Evolutionary conservation across 2,113 vertebrate species (phyloP).

Genomic region (Myrmophylax atrothorax): DNA sequence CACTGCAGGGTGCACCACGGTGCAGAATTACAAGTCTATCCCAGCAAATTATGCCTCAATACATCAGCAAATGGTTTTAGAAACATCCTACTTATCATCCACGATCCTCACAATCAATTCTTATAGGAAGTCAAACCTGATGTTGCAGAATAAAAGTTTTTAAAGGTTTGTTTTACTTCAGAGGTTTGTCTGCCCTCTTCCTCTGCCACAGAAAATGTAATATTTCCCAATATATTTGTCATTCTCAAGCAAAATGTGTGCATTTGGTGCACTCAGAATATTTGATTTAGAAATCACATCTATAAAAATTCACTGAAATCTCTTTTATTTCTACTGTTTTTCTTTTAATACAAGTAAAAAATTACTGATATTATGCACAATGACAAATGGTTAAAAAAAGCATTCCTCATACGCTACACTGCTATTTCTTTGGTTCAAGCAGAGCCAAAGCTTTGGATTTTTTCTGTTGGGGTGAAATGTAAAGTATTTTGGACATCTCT

Average conservation of each 20-base stretch:
- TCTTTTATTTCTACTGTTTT: neutral
- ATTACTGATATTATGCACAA: neutral
- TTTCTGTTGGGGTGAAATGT: neutral
- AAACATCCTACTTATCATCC: neutral
- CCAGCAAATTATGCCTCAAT: neutral
- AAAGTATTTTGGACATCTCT: neutral
- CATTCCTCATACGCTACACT: neutral
- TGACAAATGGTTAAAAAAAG: neutral
- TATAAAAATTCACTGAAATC: neutral
- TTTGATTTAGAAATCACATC: neutral
- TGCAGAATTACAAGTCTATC: neutral
- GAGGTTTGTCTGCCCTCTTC: neutral
- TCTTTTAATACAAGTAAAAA: neutral
- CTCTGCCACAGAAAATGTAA: neutral
- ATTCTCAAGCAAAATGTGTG: neutral
- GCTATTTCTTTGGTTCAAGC: neutral
- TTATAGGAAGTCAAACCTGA: neutral
- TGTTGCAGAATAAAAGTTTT: neutral
- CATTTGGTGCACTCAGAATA: neutral
- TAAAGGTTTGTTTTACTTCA: neutral
- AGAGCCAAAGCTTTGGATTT: rapidly evolving
- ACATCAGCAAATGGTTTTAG: neutral
- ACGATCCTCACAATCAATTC: neutral
- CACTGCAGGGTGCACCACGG: neutral
- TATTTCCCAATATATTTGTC: neutral